These are phyloP conservation scores for Chelon labrosus DNA, from an alignment of 2,797 vertebrate genomes.

Conservation along the genomic window DNA sequence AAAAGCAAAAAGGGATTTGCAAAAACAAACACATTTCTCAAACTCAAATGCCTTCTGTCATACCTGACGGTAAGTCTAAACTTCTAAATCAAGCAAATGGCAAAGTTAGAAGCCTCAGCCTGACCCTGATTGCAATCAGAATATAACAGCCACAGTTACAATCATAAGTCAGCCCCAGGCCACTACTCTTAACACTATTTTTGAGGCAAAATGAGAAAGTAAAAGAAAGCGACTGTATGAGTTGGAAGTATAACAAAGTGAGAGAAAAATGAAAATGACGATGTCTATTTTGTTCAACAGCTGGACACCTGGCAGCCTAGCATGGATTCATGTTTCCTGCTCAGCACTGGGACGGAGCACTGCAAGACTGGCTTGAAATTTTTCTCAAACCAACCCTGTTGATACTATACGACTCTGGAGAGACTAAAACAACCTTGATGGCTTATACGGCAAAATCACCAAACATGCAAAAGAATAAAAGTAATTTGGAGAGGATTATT, in stretches of 20 bases:
- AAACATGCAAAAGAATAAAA: slow-evolving; percentile 16
- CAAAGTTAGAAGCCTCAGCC: slow-evolving; percentile 13
- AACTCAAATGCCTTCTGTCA: slow-evolving; percentile 16
- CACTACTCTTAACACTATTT: not conserved
- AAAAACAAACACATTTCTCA: slow-evolving; percentile 3
- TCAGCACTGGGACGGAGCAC: slow-evolving; percentile 22
- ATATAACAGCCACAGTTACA: slow-evolving; percentile 18
- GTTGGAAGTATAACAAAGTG: slow-evolving; percentile 16
- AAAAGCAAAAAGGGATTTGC: slow-evolving; percentile 1
- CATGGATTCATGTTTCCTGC: slow-evolving; percentile 56
- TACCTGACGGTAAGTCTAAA: slow-evolving; percentile 15
- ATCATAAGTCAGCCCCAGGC: slow-evolving; percentile 10
- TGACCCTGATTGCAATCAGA: slow-evolving; percentile 27
- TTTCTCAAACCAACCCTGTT: slow-evolving; percentile 27
- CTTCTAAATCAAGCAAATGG: slow-evolving; percentile 33
- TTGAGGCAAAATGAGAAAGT: not conserved
- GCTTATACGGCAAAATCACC: slow-evolving; percentile 2
- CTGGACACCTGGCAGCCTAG: slow-evolving; percentile 45
- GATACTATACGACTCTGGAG: slow-evolving; percentile 15
- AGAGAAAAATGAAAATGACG: slow-evolving; percentile 30
- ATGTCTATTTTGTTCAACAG: slow-evolving; percentile 54
- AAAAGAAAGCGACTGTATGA: slow-evolving; percentile 1
- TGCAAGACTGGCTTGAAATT: not conserved
- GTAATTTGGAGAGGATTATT: not conserved
- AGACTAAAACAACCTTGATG: not conserved